Percentiles rank a stretch among this genome's conserved stretches.
Evolutionary conservation across 2,888 invertebrate species (phyloP).

Genomic region (Stegophylla sp.): DNA sequence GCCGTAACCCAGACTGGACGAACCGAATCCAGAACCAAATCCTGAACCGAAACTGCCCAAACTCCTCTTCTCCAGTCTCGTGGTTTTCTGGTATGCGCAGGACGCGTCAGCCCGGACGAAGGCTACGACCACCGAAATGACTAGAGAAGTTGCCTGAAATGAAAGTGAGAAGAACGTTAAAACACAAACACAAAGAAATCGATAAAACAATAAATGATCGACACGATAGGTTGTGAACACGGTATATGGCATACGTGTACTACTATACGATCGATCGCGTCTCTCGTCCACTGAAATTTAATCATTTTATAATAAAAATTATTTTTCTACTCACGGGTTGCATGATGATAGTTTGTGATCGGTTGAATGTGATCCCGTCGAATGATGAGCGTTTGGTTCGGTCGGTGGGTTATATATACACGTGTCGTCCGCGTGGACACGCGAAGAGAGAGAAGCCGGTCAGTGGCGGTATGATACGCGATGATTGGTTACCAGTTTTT

Average conservation of each 20-base stretch:
- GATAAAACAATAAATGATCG: too few species aligned
- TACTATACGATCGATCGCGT: too few species aligned
- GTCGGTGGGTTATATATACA: conserved; percentile 17
- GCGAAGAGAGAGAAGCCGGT: too few species aligned
- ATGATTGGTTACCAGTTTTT: too few species aligned
- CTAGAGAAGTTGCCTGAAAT: conserved; percentile 26
- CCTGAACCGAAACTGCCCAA: too few species aligned
- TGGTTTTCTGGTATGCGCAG: not conserved
- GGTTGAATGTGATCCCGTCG: not conserved
- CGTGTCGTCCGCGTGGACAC: not conserved
- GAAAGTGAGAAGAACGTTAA: too few species aligned
- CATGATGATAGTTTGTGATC: not conserved
- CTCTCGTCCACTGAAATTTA: not conserved
- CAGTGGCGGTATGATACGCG: too few species aligned
- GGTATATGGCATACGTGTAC: too few species aligned
- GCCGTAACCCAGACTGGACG: conserved; percentile 5
- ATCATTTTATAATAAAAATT: too few species aligned
- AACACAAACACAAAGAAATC: too few species aligned
- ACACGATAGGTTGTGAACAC: too few species aligned
- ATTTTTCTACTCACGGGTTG: conserved; percentile 43
- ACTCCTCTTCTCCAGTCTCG: conserved; percentile 19
- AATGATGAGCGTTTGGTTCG: conserved; percentile 17
- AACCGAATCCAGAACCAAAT: not conserved
- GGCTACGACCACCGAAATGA: conserved; percentile 22
- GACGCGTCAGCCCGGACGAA: conserved; percentile 30